A percentile compares a stretch with the other conserved stretches of the same genome.
phyloP scores from a whole-genome alignment of 2,797 vertebrate species.

The Cyprinodon diabolis region DNA sequence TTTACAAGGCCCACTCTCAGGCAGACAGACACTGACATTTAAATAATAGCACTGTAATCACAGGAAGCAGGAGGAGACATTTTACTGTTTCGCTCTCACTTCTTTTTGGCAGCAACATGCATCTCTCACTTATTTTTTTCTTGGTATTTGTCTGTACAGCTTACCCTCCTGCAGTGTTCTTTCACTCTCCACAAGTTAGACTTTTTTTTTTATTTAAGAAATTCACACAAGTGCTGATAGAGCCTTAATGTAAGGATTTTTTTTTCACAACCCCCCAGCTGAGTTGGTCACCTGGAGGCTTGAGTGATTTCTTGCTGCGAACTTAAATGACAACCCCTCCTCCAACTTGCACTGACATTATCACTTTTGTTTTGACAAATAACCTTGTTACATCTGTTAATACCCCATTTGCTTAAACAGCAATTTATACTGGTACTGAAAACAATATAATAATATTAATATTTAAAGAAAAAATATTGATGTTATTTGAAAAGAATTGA shows the following conservation, averaged over 20 bases:
- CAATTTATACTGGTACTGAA: slow-evolving; percentile 48
- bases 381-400: slow-evolving; percentile 66
- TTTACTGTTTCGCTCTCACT: slow-evolving; percentile 43
- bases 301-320: slow-evolving; percentile 70
- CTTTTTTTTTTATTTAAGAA: slow-evolving; percentile 68
- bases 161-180: slow-evolving; percentile 11
- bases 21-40: slow-evolving; percentile 58
- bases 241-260: slow-evolving; percentile 57
- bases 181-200: slow-evolving; percentile 40
- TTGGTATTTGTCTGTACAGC: slow-evolving; percentile 41
- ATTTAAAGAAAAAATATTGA: slow-evolving; percentile 1
- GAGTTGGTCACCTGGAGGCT: slow-evolving; percentile 53
- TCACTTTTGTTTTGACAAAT: slow-evolving; percentile 65
- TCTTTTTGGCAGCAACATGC: slow-evolving; percentile 46
- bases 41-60: slow-evolving; percentile 65
- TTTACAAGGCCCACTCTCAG: slow-evolving; percentile 29
- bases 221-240: slow-evolving; percentile 68
- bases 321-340: slow-evolving; percentile 54
- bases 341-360: slow-evolving; percentile 30
- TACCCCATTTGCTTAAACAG: slow-evolving; percentile 41
- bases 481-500: slow-evolving; percentile 8
- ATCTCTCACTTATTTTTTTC: slow-evolving; percentile 41
- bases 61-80: slow-evolving; percentile 41
- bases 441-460: no score
- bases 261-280: slow-evolving; percentile 37